Percentiles rank a stretch among this genome's conserved stretches.
Evolutionary conservation across 2,113 vertebrate species (phyloP).

Genomic region (Sinocyclocheilus grahami): DNA sequence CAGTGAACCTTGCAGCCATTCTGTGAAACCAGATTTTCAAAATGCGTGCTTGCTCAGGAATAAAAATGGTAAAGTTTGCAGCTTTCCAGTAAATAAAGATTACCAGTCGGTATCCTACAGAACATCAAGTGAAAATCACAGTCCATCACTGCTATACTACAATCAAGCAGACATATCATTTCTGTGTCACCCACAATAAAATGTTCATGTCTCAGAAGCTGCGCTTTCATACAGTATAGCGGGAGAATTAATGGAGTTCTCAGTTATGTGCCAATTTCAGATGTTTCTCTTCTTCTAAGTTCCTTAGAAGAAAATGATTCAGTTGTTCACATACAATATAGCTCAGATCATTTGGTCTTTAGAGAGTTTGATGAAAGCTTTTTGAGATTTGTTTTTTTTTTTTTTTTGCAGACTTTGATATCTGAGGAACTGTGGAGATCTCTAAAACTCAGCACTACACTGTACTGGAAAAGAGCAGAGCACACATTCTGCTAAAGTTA

Average conservation of each 20-base stretch:
- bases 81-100: constrained; percentile 10
- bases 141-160: not conserved
- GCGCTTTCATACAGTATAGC: not conserved
- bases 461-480: not conserved
- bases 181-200: not conserved
- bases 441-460: not conserved
- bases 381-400: not conserved
- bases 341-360: not conserved
- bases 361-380: not conserved
- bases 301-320: not conserved
- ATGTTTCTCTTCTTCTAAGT: not conserved
- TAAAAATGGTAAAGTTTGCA: constrained; percentile 6
- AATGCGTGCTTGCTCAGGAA: constrained; percentile 2
- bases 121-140: not conserved
- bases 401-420: not conserved
- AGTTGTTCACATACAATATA: not conserved
- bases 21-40: not conserved
- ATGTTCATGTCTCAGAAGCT: not conserved
- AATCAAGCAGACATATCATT: not conserved
- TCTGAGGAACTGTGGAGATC: not conserved
- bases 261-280: not conserved
- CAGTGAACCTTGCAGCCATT: not conserved
- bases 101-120: not conserved
- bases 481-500: not conserved
- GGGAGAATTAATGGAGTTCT: not conserved